Conservation (phyloP, 2,888 invertebrate species). For the Hypsopygia costalis region DNA sequence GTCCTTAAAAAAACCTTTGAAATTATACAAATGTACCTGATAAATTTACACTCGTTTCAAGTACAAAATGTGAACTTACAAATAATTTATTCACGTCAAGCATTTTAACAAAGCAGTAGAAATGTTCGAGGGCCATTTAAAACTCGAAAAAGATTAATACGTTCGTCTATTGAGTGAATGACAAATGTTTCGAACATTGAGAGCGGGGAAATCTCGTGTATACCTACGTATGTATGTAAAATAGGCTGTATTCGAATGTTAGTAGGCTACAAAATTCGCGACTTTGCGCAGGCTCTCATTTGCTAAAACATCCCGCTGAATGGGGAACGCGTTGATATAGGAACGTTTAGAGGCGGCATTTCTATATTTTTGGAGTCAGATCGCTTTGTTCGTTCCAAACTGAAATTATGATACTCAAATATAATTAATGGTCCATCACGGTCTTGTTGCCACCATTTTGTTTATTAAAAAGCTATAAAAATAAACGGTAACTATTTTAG, state of each 20-base stretch:
- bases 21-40: no score
- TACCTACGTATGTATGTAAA: neutral
- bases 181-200: neutral
- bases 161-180: neutral
- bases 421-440: no score
- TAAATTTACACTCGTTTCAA: no score
- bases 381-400: no score
- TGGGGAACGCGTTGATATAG: slow-evolving; percentile 30
- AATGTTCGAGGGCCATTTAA: neutral
- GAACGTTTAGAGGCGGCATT: slow-evolving; percentile 28
- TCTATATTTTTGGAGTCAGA: neutral
- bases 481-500: no score
- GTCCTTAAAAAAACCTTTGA: no score
- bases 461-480: no score
- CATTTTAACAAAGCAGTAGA: no score
- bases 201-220: neutral
- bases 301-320: slow-evolving; percentile 64
- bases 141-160: neutral
- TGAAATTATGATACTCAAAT: no score
- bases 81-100: no score
- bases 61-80: no score
- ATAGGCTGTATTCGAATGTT: neutral
- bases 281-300: slow-evolving; percentile 57
- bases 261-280: slow-evolving; percentile 39
- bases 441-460: no score